Evolutionary conservation across 2,888 invertebrate genomes (phyloP), one percentile per base, ranked within the genome.

Genomic region (Cheilosia impressa): DNA sequence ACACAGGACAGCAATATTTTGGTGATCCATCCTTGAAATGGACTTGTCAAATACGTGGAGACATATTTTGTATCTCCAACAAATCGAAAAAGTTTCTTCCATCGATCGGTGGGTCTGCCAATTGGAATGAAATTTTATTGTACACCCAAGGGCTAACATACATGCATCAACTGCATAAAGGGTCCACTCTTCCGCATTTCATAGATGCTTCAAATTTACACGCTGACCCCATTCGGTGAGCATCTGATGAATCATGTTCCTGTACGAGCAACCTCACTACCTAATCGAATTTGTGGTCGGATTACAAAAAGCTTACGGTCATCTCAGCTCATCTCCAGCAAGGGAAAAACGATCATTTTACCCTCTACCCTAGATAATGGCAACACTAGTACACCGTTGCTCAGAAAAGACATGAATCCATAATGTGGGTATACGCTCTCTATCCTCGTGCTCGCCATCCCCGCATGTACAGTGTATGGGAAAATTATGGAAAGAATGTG

Each of bases 261-360:
- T 2, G 0, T 9, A 2, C 9, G 2, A 66, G 19, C 50, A 58
- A 52, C 50, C 22, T 19, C 41, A 24, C 66, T 24, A 68, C 31
- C 66, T 76, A 76, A 76, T 76, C 76, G 60, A 76, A 68, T 76
- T 76, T 76, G 60, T 68, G 66, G 66, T 43, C 17, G 68, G 66
- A 76, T 76, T 68, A 76, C 76, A 52, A 60, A 62, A 76, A 76
- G 76, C 76, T 76, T 76, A 58, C 52, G 84, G 84, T 80, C 84
- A 84, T 80, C 75, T 75, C 75, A 80, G 71, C 65, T 75, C 79
- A 80, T 80, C 38, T 75, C 41, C 41, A 75, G 58, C 19, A 73
- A 60, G 57, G 69, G 57, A 72, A 72, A 80, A 75, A 63, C 77
- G 77, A 77, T 68, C 52, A 60, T 50, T 75, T 66, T 27, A 27